A percentile compares a stretch with the other conserved stretches of the same genome.
These are phyloP conservation scores for Chondrosia reniformis DNA, from an alignment of 37 sponge, comb jelly and placozoan species.

Conservation along the genomic window DNA sequence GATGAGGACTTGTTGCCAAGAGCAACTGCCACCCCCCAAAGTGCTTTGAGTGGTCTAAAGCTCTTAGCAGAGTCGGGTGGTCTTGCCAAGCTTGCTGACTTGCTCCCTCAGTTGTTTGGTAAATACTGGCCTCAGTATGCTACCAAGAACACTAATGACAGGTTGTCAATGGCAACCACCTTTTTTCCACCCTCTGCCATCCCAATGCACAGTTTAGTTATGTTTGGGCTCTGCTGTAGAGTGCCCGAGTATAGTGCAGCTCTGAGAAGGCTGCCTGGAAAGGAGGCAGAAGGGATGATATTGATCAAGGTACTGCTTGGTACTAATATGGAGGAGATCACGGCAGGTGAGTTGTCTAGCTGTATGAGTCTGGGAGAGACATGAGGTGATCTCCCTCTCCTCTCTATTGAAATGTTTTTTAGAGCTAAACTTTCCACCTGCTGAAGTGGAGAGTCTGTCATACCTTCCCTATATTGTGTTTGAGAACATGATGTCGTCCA, in stretches of 20 bases:
- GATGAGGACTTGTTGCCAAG: no score
- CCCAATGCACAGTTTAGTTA: conserved; percentile 53
- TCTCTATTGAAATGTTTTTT: neutral
- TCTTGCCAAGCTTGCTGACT: conserved; percentile 26
- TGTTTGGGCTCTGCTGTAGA: conserved; percentile 58
- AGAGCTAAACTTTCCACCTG: neutral
- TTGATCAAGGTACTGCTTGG: conserved; percentile 63
- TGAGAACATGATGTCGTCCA: no score
- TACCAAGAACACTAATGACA: no score
- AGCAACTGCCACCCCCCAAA: no score
- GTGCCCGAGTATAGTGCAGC: conserved; percentile 25
- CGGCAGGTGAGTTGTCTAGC: neutral
- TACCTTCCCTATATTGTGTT: no score
- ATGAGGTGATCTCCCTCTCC: neutral
- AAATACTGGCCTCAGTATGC: conserved; percentile 37
- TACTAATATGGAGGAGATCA: neutral
- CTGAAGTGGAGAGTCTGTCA: neutral
- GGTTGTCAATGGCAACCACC: no score
- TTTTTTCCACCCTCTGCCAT: conserved; percentile 28
- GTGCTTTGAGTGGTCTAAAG: no score
- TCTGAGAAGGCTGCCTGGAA: conserved; percentile 20
- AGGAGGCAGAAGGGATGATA: neutral
- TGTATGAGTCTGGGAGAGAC: neutral
- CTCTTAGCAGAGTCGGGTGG: neutral
- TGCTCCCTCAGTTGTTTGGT: conserved; percentile 55